Percentiles rank a stretch among this genome's conserved stretches.
phyloP scores from a whole-genome alignment of 2,888 invertebrate species.

The Meandrusa payeni region DNA sequence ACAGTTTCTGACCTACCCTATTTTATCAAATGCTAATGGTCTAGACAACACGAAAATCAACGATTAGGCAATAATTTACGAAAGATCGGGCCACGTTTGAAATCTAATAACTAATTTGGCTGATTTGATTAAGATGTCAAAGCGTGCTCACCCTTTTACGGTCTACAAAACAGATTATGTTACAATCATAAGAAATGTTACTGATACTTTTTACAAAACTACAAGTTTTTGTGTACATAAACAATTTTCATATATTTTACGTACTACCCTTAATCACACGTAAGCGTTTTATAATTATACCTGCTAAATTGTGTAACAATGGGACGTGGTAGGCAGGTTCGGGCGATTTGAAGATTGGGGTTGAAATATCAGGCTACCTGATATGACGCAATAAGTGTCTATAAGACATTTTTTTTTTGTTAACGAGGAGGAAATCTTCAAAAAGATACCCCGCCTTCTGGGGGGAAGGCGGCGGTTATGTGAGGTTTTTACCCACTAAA shows the following conservation, averaged over 20 bases:
- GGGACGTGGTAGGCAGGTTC: too few relatives aligned
- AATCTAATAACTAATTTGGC: slow-evolving; percentile 63
- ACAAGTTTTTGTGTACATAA: not conserved
- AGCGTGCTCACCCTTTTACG: slow-evolving; percentile 54
- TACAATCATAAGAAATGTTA: slow-evolving; percentile 45
- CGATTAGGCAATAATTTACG: slow-evolving; percentile 54
- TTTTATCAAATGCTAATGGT: slow-evolving; percentile 60
- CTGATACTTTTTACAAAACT: slow-evolving; percentile 38
- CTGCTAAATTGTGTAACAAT: too few relatives aligned
- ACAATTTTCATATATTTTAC: not conserved
- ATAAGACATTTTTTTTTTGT: too few relatives aligned
- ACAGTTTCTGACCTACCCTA: slow-evolving; percentile 57
- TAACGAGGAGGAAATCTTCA: too few relatives aligned
- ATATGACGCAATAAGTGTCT: too few relatives aligned
- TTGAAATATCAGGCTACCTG: too few relatives aligned
- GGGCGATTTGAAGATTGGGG: too few relatives aligned
- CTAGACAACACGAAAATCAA: slow-evolving; percentile 42
- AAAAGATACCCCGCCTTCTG: too few relatives aligned
- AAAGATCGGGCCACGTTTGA: slow-evolving; percentile 49
- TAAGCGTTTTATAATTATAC: too few relatives aligned
- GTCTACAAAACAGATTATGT: slow-evolving; percentile 67
- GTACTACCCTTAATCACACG: too few relatives aligned
- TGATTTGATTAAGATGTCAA: slow-evolving; percentile 79
- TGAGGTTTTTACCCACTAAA: too few relatives aligned
- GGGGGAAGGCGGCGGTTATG: too few relatives aligned